Conservation (phyloP, 2,113 vertebrate genomes). For the Bungarus multicinctus region DNA sequence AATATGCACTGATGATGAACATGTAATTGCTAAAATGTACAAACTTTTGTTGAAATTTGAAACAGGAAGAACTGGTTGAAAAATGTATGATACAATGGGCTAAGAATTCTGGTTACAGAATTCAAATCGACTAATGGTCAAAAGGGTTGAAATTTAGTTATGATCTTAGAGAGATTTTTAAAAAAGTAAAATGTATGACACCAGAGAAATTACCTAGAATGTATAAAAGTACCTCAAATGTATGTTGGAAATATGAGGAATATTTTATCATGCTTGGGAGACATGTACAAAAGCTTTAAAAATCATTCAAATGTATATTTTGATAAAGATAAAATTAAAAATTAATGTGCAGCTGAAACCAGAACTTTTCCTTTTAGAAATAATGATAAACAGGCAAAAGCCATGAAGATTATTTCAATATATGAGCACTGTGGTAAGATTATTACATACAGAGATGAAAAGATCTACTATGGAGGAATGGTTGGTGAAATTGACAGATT, state of each 20-base stretch:
- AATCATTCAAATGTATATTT: too few relatives aligned
- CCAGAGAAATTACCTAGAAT: not conserved
- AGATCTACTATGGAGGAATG: not conserved
- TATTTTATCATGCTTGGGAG: too few relatives aligned
- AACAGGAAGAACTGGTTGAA: not conserved
- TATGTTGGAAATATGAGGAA: too few relatives aligned
- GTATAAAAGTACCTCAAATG: not conserved
- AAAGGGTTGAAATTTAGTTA: not conserved
- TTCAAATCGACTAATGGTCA: not conserved
- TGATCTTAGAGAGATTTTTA: not conserved
- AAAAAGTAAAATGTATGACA: not conserved
- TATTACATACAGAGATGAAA: too few relatives aligned
- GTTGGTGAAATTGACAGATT: not conserved
- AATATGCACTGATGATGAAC: not conserved
- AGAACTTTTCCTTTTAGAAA: too few relatives aligned
- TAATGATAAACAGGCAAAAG: too few relatives aligned
- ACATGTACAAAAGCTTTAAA: too few relatives aligned
- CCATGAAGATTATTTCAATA: too few relatives aligned
- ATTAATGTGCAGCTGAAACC: too few relatives aligned
- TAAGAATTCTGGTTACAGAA: not conserved
- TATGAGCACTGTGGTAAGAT: too few relatives aligned
- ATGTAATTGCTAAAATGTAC: not conserved
- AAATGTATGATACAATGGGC: not conserved
- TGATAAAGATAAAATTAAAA: too few relatives aligned
- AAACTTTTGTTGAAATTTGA: not conserved